Base-by-base conservation (phyloP, 1,140 invertebrate species). In the Drosophila quadrilineata region DNA sequence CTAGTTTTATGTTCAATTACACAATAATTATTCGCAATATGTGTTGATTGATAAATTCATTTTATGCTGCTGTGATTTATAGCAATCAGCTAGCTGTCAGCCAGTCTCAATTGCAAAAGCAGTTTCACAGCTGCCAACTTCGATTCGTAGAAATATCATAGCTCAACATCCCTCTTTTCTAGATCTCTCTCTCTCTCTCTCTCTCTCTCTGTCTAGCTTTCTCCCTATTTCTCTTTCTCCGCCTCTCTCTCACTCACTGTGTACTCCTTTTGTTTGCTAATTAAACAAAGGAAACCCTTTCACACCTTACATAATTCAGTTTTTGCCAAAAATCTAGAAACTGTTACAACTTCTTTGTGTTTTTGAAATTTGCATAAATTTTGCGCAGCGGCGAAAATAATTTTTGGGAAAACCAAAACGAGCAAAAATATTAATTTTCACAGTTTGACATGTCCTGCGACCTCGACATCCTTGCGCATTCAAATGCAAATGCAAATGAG, bases 341-440 rank as follows among this genome's bases (percentile, higher is more conserved):
- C 59, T 84, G 76, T 82, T 84, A 76, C 77, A 77, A 84, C 69
- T 77, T 70, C 79, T 48, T 85, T 84, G 72, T 76, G 53, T 56
- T 50, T n/a, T n/a, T 53, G 36, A 85, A 84, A 84, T 84, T 85
- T 84, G 77, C 77, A 84, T 85, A 84, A 85, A 71, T 80, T 80
- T 80, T 64, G 75, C 75, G 49, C 64, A 64, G 36, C 49, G 10
- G 49, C 56, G 57, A 50, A 65, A 71, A 66, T 33, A n/a, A 17
- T 40, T 40, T 71, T 65, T 75, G 62, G 41, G 68, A 65, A 64
- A 80, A 71, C 72, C 73, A 62, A 75, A 77, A 63, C 69, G 67
- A 56, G 79, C 70, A 33, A 85, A 84, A 77, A 77, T 84, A 82
- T 82, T 82, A 82, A 82, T 82, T 82, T 82, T 84, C 76, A 82